A percentile compares a stretch with the other conserved stretches of the same genome.
phyloP scores from a whole-genome alignment of 2,888 invertebrate genomes.

The Thereva nobilitata region DNA sequence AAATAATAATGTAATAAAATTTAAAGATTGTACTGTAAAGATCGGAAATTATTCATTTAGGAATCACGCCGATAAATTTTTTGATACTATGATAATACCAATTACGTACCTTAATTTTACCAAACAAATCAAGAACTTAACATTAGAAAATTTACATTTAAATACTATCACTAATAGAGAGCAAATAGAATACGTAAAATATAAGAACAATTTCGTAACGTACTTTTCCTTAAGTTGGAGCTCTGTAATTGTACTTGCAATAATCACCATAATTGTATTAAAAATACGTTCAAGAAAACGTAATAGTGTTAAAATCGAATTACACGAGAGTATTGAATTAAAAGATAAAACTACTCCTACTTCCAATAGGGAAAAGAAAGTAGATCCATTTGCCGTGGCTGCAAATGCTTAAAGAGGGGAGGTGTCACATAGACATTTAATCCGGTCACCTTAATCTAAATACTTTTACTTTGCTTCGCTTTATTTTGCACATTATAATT shows the following conservation, averaged over 20 bases:
- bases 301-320: not conserved
- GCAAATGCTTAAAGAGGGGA: not conserved
- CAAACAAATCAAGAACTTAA: too few species aligned
- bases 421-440: conserved; percentile 3
- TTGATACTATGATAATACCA: too few species aligned
- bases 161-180: not conserved
- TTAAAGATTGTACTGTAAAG: not conserved
- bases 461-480: too few species aligned
- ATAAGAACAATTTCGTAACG: not conserved
- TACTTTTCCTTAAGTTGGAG: too few species aligned
- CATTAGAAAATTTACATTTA: not conserved
- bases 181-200: conserved; percentile 2
- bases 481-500: too few species aligned
- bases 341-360: not conserved
- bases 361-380: not conserved
- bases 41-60: not conserved
- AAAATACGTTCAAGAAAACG: not conserved
- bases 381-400: not conserved
- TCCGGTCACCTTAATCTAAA: too few species aligned
- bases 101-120: too few species aligned
- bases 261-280: not conserved
- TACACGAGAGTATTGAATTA: not conserved
- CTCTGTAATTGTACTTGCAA: too few species aligned
- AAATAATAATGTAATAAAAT: conserved; percentile 3
- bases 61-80: not conserved